Conservation (phyloP, 2,113 vertebrate species). For the Drymodes brunneopygia region DNA sequence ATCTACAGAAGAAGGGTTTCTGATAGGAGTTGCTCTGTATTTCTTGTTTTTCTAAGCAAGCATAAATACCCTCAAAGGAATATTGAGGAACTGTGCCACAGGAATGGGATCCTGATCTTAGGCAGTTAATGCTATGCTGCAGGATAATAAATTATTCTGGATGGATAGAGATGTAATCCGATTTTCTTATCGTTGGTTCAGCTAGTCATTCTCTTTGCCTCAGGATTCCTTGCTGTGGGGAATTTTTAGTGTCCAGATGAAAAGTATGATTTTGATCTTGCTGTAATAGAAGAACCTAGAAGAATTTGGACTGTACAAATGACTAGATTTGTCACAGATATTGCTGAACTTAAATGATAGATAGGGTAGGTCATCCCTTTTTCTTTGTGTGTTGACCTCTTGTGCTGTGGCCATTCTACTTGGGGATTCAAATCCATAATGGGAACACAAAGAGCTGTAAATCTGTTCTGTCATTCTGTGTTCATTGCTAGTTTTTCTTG, state of each 20-base stretch:
- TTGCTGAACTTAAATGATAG: neutral
- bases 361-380: neutral
- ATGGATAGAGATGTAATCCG: conserved; percentile 1
- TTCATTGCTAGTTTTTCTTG: neutral
- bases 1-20: neutral
- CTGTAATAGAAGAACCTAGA: neutral
- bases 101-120: neutral
- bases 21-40: neutral
- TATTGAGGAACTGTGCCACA: neutral
- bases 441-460: conserved; percentile 4
- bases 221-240: conserved; percentile 13
- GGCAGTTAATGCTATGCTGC: neutral
- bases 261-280: conserved; percentile 35
- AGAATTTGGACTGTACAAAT: conserved; percentile 15
- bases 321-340: conserved; percentile 27
- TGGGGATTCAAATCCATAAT: neutral
- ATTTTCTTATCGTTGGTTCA: conserved; percentile 4
- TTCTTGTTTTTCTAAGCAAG: neutral
- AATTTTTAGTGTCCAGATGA: conserved; percentile 28
- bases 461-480: neutral
- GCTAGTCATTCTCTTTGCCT: neutral
- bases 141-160: neutral
- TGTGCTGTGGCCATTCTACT: neutral
- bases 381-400: neutral
- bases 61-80: neutral